Conservation (phyloP, 2,797 vertebrate genomes). For the Coreius guichenoti region DNA sequence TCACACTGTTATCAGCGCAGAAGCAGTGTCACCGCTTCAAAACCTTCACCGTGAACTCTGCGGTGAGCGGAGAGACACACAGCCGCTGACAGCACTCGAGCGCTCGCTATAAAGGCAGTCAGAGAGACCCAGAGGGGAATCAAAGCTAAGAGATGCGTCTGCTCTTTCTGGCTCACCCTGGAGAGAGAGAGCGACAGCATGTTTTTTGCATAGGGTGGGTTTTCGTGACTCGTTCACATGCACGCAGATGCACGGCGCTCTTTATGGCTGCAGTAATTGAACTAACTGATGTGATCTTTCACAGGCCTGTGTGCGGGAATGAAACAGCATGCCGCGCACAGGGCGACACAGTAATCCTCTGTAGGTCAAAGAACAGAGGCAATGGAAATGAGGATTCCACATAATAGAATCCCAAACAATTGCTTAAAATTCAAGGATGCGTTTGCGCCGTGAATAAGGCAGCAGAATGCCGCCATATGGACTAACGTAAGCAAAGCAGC, state of each 20-base stretch:
- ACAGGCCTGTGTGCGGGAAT: slow-evolving; percentile 2
- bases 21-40: slow-evolving; percentile 41
- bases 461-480: slow-evolving; percentile 37
- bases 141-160: slow-evolving; percentile 34
- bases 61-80: slow-evolving; percentile 31
- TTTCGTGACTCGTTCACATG: slow-evolving; percentile 12
- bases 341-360: slow-evolving; percentile 38
- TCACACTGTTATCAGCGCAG: slow-evolving; percentile 55
- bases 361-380: slow-evolving; percentile 50
- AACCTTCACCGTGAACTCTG: slow-evolving; percentile 40
- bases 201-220: slow-evolving; percentile 38
- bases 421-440: slow-evolving; percentile 40
- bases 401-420: slow-evolving; percentile 53
- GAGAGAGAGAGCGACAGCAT: slow-evolving; percentile 17
- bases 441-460: slow-evolving; percentile 20
- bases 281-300: slow-evolving; percentile 49
- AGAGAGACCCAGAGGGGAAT: slow-evolving; percentile 46
- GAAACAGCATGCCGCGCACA: slow-evolving; percentile 21
- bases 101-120: slow-evolving; percentile 40
- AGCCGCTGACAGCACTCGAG: slow-evolving; percentile 37
- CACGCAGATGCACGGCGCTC: background rate
- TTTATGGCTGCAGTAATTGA: slow-evolving; percentile 47
- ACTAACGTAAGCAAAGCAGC: slow-evolving; percentile 34
- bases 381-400: slow-evolving; percentile 33
- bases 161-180: slow-evolving; percentile 25